Evolutionary conservation across 2,888 invertebrate species (phyloP).

Genomic region (Chaetogeoica ovagalla): DNA sequence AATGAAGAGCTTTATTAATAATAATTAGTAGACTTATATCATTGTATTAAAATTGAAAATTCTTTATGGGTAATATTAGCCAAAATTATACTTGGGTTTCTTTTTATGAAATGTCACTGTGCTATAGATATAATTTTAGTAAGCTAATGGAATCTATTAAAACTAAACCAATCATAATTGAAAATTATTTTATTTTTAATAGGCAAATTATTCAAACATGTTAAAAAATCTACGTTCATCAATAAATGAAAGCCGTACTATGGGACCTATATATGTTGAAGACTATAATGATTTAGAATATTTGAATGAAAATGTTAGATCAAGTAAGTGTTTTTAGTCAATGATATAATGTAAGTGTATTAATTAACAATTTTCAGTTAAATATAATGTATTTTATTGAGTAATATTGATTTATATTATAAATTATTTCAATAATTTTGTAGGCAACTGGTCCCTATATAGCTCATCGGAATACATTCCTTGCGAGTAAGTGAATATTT

Average conservation of each 20-base stretch:
- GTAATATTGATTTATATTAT: not conserved
- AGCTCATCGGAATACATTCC: not conserved
- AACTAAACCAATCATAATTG: not conserved
- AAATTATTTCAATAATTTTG: not conserved
- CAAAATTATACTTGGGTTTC: not conserved
- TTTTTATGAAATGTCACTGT: not conserved
- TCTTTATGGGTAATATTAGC: no score
- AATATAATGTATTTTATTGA: not conserved
- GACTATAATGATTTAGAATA: not conserved
- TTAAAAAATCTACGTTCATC: constrained; percentile 32
- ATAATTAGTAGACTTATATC: no score
- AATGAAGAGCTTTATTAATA: no score
- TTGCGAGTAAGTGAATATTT: constrained; percentile 9
- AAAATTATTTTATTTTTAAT: not conserved
- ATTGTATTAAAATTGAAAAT: no score
- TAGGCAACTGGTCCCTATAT: constrained; percentile 12
- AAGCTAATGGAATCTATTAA: not conserved
- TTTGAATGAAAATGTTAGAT: not conserved
- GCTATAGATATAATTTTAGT: not conserved
- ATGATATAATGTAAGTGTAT: not conserved
- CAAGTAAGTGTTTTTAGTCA: not conserved
- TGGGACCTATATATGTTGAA: not conserved
- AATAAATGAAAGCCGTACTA: not conserved
- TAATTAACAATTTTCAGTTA: not conserved
- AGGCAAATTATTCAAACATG: constrained; percentile 19